Percentiles rank a stretch among this genome's conserved stretches.
Conservation (phyloP, 2,888 invertebrate genomes). For the Chloroclystis v-ata region DNA sequence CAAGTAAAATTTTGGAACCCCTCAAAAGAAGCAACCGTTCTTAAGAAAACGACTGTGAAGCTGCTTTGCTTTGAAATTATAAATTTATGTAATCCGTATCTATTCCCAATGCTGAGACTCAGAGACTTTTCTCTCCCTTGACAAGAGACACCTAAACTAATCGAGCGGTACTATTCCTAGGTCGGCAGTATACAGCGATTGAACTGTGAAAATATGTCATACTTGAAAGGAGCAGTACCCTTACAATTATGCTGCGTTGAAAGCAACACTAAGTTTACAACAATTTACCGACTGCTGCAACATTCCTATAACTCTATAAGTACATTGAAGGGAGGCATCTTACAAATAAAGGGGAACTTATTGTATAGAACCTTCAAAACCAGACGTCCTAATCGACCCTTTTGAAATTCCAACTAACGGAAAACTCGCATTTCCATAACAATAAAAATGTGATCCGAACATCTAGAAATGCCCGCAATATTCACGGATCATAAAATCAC, state of each 20-base stretch:
- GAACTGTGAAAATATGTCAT: no score
- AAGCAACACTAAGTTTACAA: no score
- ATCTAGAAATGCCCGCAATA: slow-evolving; percentile 77
- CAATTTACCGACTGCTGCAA: background rate
- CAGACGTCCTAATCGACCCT: slow-evolving; percentile 77
- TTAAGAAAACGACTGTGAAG: slow-evolving; percentile 4
- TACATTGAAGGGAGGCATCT: slow-evolving; percentile 51
- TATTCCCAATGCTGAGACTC: no score
- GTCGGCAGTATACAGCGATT: no score
- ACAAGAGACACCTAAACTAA: no score
- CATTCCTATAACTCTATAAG: background rate
- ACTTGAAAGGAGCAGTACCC: no score
- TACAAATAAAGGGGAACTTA: slow-evolving; percentile 67
- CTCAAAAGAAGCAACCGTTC: slow-evolving; percentile 52
- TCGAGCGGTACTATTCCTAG: no score
- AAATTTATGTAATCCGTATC: no score
- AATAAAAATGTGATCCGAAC: slow-evolving; percentile 78
- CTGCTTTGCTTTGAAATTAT: no score
- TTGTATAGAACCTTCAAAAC: slow-evolving; percentile 75
- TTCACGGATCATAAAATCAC: slow-evolving; percentile 78
- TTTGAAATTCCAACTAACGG: slow-evolving; percentile 77
- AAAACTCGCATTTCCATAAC: slow-evolving; percentile 77
- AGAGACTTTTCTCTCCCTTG: no score
- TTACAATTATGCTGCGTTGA: no score
- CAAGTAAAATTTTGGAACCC: slow-evolving; percentile 56